Evolutionary conservation across 2,113 vertebrate genomes (phyloP).

Genomic region (Gadus macrocephalus): DNA sequence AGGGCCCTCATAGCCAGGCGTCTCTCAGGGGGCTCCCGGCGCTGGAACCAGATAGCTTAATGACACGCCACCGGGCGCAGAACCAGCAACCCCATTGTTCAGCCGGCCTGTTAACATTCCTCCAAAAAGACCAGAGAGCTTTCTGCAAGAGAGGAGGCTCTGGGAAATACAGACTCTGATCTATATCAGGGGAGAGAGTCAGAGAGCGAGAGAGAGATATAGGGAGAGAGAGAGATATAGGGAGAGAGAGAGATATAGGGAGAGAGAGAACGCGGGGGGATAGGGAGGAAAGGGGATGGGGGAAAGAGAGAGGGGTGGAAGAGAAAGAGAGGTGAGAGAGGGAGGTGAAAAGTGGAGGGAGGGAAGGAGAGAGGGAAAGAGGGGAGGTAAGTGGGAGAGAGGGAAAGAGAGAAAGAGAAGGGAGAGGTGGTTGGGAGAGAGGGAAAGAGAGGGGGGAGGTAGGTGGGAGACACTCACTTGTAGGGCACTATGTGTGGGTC

Average conservation of each 20-base stretch:
- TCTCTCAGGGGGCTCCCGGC: constrained; percentile 24
- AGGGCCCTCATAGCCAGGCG: background rate
- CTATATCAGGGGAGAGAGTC: background rate
- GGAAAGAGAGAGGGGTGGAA: background rate
- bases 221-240: background rate
- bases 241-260: background rate
- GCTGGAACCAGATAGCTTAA: constrained; percentile 32
- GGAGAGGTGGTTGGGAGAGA: background rate
- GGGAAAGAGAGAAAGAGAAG: background rate
- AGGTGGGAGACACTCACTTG: constrained; percentile 71
- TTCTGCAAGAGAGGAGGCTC: too few relatives aligned
- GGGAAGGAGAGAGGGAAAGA: background rate
- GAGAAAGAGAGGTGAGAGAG: background rate
- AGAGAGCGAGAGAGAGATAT: background rate
- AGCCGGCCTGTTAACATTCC: constrained; percentile 32
- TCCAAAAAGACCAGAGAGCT: background rate
- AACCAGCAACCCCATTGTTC: too few relatives aligned
- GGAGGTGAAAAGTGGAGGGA: background rate
- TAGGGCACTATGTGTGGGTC: constrained; percentile 86
- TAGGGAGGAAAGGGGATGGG: background rate
- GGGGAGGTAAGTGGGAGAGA: background rate
- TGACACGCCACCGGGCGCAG: constrained; percentile 5
- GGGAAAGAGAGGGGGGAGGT: background rate
- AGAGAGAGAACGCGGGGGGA: background rate
- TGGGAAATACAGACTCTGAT: too few relatives aligned